These are phyloP conservation scores for Polyodon spathula DNA, from an alignment of 2,113 vertebrate species.

Conservation along the genomic window DNA sequence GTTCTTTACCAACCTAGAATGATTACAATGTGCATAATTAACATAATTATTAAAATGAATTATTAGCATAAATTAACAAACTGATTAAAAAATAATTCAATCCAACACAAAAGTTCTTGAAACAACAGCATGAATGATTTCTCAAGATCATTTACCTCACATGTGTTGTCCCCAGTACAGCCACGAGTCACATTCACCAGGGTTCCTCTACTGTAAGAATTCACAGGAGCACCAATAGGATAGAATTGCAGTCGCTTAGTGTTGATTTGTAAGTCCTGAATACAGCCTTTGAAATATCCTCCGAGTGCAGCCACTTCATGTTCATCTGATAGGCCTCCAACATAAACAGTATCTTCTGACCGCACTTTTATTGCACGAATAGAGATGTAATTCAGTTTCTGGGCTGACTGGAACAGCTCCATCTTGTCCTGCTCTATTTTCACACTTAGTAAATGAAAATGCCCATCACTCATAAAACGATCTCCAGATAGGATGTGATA, in stretches of 20 bases:
- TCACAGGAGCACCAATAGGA: constrained; percentile 35
- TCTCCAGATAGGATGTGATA: constrained; percentile 36
- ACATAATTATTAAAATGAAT: too few relatives aligned
- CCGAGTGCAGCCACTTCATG: constrained; percentile 41
- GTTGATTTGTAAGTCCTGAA: constrained; percentile 78
- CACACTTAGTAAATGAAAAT: constrained; percentile 66
- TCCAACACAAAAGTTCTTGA: too few relatives aligned
- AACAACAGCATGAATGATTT: too few relatives aligned
- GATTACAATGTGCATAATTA: too few relatives aligned
- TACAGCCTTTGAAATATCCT: constrained; percentile 82
- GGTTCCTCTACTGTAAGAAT: constrained; percentile 29
- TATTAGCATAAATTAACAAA: too few relatives aligned
- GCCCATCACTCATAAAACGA: constrained; percentile 52
- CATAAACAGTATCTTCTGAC: constrained; percentile 48
- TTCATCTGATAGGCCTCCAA: constrained; percentile 63
- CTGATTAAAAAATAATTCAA: too few relatives aligned
- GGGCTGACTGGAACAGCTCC: constrained; percentile 53
- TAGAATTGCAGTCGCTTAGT: constrained; percentile 73
- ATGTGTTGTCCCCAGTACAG: constrained; percentile 66
- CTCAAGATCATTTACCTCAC: constrained; percentile 57
- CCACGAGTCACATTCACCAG: constrained; percentile 66
- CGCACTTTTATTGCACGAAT: constrained; percentile 35
- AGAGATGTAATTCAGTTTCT: constrained; percentile 44
- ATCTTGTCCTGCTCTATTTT: constrained; percentile 48
- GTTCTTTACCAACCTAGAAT: too few relatives aligned